Evolutionary conservation across 2,113 vertebrate genomes (phyloP), one percentile per base, ranked within the genome.

Genomic region (Tragelaphus scriptus): DNA sequence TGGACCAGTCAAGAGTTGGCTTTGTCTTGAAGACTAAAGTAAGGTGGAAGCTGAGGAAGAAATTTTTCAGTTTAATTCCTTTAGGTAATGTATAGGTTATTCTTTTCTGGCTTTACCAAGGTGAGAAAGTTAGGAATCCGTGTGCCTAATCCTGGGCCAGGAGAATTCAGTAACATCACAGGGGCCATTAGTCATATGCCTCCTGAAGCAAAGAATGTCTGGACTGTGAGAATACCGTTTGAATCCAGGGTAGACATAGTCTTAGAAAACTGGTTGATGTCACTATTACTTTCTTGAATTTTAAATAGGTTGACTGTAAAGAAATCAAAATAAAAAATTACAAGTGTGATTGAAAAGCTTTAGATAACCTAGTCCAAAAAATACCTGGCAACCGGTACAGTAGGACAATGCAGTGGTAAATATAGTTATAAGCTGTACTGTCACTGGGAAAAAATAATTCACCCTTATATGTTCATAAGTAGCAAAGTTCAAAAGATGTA

Each of bases 181-280:
- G 2, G 5, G 11, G 6, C n/a, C 13, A 6, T 32, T 9, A 28
- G 8, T 30, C 40, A 55, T 1, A 14, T 55, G 12, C 6, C 4
- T 58, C 7, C 15, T 51, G 10, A 84, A 93, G 36, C 5, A 58
- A 91, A 86, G 1, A 23, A 49, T 51, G 19, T 16, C 49, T 89
- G 6, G 3, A 19, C 13, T 63, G 5, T 26, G 56, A 90, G 6
- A 92, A n/a, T 16, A 51, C 56, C 15, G 6, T 40, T 79, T 44
- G 53, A 30, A 79, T 51, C 23, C 47, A 80, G 16, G 40, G 3
- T 16, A 44, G 56, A 80, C 8, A 86, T 9, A 23, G 12, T 2
- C 5, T 85, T 59, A 8, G n/a, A 84, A 61, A 91, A 40, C 13
- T n/a, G 1, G 9, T 59, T 4, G 0, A 10, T 79, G 23, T 23